Evolutionary conservation across 2,113 vertebrate species (phyloP), one percentile per base, ranked within the genome.

Genomic region (Asarcornis scutulata): DNA sequence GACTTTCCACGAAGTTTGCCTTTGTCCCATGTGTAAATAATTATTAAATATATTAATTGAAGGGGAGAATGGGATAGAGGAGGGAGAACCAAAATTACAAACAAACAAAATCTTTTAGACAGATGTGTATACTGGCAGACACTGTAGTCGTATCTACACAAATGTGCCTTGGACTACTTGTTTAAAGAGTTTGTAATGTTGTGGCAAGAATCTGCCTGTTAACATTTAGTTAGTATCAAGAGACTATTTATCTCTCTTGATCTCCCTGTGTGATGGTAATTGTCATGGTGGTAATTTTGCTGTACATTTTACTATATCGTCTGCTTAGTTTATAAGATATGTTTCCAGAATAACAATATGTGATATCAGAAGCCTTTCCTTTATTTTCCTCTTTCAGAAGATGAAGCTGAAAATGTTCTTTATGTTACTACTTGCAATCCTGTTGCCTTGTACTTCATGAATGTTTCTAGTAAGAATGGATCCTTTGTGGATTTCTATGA

Each of bases 351-450:
- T 29, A 90, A n/a, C 31, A 79, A 64, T 69, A 17, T 22, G 5
- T 1, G 0, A 18, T 73, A 16, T 76, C 63, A 77, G 21, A 58
- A 86, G 22, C 46, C 22, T 73, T 89, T 77, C 34, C 77, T 44
- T 69, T 16, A 71, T 83, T 68, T 87, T 96, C 55, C 83, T 82
- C 8, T 97, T 98, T 93, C 93, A 98, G 98, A 97, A 95, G 97
- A 96, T 38, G 97, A 97, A 40, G 42, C 60, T 4, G 93, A 98
- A 97, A 98, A 98, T 52, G 55, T 92, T 42, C 92, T 99, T 60
- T 99, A 98, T 3, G 98, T 99, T 89, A 98, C 98, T 58, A 97
- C 98, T 0, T 99, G 99, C 97, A 99, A 99, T 97, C 99, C 99
- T 0, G 98, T 99, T 86, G 98, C 98, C 29, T 97, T 99, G 89